These are phyloP conservation scores for Condylura cristata DNA, from an alignment of 2,113 vertebrate species.

Conservation along the genomic window DNA sequence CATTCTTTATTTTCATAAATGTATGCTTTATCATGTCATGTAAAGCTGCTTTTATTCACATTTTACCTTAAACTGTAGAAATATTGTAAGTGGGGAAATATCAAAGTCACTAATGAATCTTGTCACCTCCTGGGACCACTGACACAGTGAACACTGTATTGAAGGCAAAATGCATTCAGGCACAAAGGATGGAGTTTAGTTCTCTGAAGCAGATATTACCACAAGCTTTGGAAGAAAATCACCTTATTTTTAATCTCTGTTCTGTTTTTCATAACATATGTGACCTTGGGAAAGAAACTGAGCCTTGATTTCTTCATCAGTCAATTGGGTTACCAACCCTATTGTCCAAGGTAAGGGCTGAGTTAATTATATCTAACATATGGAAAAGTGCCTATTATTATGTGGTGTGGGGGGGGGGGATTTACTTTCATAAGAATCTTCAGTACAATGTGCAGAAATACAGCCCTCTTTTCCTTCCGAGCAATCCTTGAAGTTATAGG, in stretches of 20 bases:
- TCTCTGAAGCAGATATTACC: background rate
- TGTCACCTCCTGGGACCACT: background rate
- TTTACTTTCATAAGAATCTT: background rate
- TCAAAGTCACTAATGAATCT: background rate
- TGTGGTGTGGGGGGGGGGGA: background rate
- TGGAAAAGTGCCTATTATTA: background rate
- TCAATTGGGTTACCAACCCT: background rate
- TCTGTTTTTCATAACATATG: background rate
- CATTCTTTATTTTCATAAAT: too few species aligned
- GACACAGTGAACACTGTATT: background rate
- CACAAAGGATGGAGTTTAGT: background rate
- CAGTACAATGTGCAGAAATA: slow-evolving; percentile 14
- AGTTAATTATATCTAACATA: background rate
- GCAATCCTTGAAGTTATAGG: slow-evolving; percentile 9
- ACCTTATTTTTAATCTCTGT: background rate
- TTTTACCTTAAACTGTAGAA: background rate
- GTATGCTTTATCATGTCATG: too few species aligned
- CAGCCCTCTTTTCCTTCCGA: background rate
- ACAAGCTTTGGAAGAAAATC: background rate
- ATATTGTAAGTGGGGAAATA: background rate
- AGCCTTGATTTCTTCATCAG: background rate
- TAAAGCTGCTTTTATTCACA: background rate
- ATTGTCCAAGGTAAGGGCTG: background rate
- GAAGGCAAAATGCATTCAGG: background rate
- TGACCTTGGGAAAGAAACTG: background rate